Percentiles rank a stretch among this genome's conserved stretches.
phyloP scores from a whole-genome alignment of 2,113 vertebrate species.

The Trichechus manatus region DNA sequence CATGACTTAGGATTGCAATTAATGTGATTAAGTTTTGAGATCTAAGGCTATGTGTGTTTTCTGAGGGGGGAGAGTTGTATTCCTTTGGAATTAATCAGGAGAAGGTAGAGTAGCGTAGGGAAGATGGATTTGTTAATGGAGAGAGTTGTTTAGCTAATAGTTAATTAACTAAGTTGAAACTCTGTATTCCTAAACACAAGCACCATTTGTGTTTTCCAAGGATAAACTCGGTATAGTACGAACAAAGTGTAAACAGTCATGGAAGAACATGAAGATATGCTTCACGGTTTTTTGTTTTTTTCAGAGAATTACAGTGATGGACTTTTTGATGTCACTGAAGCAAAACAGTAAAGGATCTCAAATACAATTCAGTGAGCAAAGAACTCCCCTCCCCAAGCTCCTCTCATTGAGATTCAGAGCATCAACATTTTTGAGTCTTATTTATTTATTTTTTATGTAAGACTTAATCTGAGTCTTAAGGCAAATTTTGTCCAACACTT shows the following conservation, averaged over 20 bases:
- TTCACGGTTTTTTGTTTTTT: slow-evolving; percentile 25
- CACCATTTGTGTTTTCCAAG: slow-evolving; percentile 64
- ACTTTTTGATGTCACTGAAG: not conserved
- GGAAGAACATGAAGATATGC: not conserved
- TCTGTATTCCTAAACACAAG: slow-evolving; percentile 73
- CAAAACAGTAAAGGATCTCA: not conserved
- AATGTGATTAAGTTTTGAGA: not conserved
- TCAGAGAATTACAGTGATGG: not conserved
- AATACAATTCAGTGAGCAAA: not conserved
- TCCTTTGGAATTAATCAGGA: not conserved
- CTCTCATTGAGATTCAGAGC: slow-evolving; percentile 77
- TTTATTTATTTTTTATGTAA: not conserved
- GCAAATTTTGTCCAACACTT: slow-evolving; percentile 79
- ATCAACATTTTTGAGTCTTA: slow-evolving; percentile 79
- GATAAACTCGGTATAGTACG: slow-evolving; percentile 56
- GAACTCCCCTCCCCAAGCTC: slow-evolving; percentile 65
- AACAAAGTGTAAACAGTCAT: not conserved
- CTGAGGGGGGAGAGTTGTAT: too few relatives aligned
- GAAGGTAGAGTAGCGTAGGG: not conserved
- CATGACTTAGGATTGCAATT: not conserved
- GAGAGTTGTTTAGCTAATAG: slow-evolving; percentile 62
- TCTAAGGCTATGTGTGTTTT: not conserved
- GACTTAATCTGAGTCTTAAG: slow-evolving; percentile 59
- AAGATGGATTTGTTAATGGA: not conserved
- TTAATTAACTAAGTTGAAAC: slow-evolving; percentile 75